These are phyloP conservation scores for Microplitis mediator DNA, from an alignment of 1,140 invertebrate genomes.

Conservation along the genomic window DNA sequence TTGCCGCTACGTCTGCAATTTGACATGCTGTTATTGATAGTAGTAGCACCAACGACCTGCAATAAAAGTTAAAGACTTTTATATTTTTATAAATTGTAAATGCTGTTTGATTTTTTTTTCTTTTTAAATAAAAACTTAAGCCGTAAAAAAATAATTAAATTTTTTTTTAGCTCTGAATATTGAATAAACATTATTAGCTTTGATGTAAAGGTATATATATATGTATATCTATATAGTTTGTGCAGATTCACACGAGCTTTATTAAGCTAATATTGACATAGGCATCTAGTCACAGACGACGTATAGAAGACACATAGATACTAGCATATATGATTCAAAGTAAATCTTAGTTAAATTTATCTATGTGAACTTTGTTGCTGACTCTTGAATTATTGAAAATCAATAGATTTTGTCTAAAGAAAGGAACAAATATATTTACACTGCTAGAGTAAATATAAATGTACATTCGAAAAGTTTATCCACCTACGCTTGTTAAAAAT, in stretches of 20 bases:
- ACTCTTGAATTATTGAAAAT: conserved; percentile 18
- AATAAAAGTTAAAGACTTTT: conserved; percentile 35
- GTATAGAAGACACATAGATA: no score
- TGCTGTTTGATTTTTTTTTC: not conserved
- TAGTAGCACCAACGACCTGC: conserved; percentile 60
- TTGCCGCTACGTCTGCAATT: conserved; percentile 46
- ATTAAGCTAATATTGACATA: conserved; percentile 3
- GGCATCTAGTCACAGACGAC: not conserved
- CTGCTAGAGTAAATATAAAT: not conserved
- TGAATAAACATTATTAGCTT: not conserved
- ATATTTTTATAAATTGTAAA: no score
- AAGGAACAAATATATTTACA: not conserved
- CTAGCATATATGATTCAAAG: not conserved
- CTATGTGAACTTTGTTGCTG: conserved; percentile 8
- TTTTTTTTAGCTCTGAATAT: not conserved
- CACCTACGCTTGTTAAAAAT: no score
- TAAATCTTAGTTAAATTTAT: conserved; percentile 8
- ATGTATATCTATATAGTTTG: not conserved
- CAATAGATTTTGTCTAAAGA: conserved; percentile 1
- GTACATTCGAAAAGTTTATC: not conserved
- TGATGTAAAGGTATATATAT: no score
- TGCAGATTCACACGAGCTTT: not conserved
- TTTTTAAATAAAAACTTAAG: not conserved
- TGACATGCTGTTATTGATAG: conserved; percentile 51
- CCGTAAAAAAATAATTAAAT: not conserved